phyloP scores from a whole-genome alignment of 2,113 vertebrate species.

The Malurus alboscapulatus region DNA sequence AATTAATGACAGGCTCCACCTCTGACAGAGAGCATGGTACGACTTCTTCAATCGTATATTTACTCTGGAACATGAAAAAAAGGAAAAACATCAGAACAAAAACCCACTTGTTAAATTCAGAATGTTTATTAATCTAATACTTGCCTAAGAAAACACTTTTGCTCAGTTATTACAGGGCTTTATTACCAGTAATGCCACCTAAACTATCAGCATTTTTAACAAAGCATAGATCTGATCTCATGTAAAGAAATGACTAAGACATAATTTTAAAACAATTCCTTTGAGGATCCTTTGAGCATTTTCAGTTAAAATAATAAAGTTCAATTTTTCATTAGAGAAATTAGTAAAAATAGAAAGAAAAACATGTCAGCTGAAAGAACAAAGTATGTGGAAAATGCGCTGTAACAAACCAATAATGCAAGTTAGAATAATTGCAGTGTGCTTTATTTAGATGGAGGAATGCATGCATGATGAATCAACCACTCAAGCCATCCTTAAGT shows the following conservation, averaged over 20 bases:
- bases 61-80: background rate
- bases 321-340: background rate
- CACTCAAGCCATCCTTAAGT: background rate
- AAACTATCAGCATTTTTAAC: background rate
- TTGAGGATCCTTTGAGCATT: background rate
- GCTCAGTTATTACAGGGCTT: rapidly evolving
- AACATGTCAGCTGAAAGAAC: background rate
- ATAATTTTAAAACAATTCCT: background rate
- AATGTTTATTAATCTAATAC: background rate
- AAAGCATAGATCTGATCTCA: background rate
- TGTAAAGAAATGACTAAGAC: background rate
- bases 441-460: background rate
- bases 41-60: background rate
- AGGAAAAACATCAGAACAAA: background rate
- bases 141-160: background rate
- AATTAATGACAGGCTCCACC: background rate
- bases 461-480: background rate
- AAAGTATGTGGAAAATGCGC: background rate
- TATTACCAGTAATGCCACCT: background rate
- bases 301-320: background rate
- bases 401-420: background rate
- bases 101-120: background rate
- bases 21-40: background rate
- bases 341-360: background rate
- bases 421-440: background rate